phyloP scores from a whole-genome alignment of 2,888 invertebrate genomes.

The Lepidochitona cinerea region DNA sequence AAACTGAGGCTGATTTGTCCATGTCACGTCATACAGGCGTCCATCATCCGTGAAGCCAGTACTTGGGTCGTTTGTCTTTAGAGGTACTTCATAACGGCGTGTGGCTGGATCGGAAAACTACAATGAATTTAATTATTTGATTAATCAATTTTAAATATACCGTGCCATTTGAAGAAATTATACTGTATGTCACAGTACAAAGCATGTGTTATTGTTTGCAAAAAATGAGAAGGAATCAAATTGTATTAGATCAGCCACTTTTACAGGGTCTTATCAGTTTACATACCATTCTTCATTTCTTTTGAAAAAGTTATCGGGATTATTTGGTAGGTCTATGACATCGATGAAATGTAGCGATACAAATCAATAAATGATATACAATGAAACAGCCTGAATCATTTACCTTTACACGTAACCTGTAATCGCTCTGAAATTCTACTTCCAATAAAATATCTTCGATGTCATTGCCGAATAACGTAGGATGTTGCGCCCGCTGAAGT shows the following conservation, averaged over 20 bases:
- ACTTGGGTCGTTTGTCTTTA: not conserved
- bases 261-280: no score
- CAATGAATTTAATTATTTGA: not conserved
- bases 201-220: no score
- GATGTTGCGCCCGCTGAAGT: not conserved
- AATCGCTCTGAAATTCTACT: constrained; percentile 37
- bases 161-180: no score
- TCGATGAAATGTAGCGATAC: no score
- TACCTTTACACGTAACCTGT: constrained; percentile 39
- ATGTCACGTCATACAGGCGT: constrained; percentile 39
- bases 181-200: no score
- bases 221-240: no score
- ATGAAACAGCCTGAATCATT: no score
- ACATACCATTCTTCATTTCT: no score
- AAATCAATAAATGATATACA: no score
- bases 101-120: not conserved
- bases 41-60: not conserved
- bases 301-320: no score
- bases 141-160: not conserved
- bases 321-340: no score
- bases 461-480: not conserved
- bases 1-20: constrained; percentile 41
- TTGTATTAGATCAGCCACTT: no score
- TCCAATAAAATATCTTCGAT: constrained; percentile 15
- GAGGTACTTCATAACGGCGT: constrained; percentile 6